A percentile compares a stretch with the other conserved stretches of the same genome.
These are phyloP conservation scores for Hartigia nigra DNA, from an alignment of 2,888 invertebrate species.

Conservation along the genomic window DNA sequence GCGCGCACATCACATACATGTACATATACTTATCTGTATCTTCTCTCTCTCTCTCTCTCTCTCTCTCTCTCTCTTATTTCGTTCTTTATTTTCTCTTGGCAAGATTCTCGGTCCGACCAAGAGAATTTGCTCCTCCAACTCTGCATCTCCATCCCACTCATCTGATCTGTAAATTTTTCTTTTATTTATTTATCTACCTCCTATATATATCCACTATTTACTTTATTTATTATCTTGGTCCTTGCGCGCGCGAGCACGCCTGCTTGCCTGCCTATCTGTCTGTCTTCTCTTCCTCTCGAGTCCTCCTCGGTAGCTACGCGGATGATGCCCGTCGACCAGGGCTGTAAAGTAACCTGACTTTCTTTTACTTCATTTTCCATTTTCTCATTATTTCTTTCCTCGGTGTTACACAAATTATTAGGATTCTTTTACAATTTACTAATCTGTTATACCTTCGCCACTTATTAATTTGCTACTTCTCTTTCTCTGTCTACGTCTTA, in stretches of 20 bases:
- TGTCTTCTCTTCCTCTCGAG: conserved; percentile 16
- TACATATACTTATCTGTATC: conserved; percentile 25
- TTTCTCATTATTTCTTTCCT: conserved; percentile 14
- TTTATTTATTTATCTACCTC: conserved; percentile 28
- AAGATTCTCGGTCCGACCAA: background rate
- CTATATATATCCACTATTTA: conserved; percentile 29
- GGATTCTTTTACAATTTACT: conserved; percentile 23
- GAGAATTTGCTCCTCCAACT: conserved; percentile 16
- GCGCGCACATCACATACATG: background rate
- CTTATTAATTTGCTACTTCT: background rate
- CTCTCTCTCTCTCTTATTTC: conserved; percentile 21
- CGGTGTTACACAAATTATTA: conserved; percentile 26
- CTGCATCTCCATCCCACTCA: conserved; percentile 16
- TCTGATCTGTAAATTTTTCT: conserved; percentile 30
- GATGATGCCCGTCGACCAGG: conserved; percentile 26
- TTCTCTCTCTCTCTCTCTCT: conserved; percentile 21
- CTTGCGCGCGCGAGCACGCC: conserved; percentile 3
- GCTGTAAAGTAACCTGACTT: conserved; percentile 28
- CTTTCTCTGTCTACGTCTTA: background rate
- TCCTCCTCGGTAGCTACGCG: conserved; percentile 2
- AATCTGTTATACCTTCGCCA: background rate
- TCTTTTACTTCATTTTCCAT: background rate
- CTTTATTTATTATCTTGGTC: conserved; percentile 39
- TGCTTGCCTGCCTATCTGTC: conserved; percentile 5
- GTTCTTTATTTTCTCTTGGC: conserved; percentile 15